Percentiles rank a stretch among this genome's conserved stretches.
Conservation (phyloP, 2,113 vertebrate genomes). For the Alligator mississippiensis region DNA sequence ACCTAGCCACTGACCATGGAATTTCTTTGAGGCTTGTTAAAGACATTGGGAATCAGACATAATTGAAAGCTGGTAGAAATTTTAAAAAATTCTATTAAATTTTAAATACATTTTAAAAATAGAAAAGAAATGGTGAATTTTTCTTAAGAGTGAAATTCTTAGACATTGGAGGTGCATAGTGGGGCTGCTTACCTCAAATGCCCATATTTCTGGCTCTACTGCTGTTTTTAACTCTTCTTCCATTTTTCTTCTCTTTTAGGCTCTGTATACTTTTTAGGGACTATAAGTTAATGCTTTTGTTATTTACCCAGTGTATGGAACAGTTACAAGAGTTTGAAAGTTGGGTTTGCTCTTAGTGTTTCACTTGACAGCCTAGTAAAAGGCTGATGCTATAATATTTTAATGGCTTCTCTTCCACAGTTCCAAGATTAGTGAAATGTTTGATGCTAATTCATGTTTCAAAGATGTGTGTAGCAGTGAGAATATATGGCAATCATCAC, state of each 20-base stretch:
- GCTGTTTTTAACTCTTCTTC: neutral
- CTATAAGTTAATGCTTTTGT: neutral
- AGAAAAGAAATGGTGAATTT: neutral
- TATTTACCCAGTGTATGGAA: neutral
- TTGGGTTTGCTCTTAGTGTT: neutral
- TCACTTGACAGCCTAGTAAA: neutral
- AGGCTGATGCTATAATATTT: neutral
- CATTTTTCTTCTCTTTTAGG: neutral
- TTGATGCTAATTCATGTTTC: neutral
- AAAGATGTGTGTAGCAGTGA: neutral
- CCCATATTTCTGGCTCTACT: neutral
- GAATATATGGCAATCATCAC: neutral
- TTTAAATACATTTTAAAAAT: neutral
- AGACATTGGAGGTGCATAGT: rapidly evolving
- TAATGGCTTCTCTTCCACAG: neutral
- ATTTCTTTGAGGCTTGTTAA: neutral
- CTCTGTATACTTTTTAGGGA: neutral
- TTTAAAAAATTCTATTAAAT: neutral
- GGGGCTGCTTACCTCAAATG: neutral
- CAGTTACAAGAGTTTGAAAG: neutral
- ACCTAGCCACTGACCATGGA: neutral
- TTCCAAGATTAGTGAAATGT: neutral
- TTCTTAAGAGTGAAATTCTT: neutral
- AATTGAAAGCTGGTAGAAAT: neutral
- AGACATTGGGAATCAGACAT: neutral